Percentiles rank a stretch among this genome's conserved stretches.
These are phyloP conservation scores for Macrocentrus cingulum DNA, from an alignment of 1,140 invertebrate species.

Conservation along the genomic window DNA sequence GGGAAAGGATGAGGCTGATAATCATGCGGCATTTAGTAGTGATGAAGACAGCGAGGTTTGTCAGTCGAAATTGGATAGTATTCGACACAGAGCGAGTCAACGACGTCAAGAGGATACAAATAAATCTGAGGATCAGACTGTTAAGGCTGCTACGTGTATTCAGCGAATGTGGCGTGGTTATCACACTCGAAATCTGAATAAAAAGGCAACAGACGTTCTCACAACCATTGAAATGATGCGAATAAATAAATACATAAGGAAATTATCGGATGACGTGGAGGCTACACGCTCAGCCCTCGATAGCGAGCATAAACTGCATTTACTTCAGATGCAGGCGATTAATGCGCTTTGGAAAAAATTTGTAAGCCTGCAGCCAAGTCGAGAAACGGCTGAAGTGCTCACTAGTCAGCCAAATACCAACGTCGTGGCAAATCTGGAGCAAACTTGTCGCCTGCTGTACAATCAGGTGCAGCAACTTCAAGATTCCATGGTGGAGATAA, in stretches of 20 bases:
- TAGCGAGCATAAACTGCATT: constrained; percentile 82
- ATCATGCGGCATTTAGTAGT: constrained; percentile 47
- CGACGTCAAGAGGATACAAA: constrained; percentile 58
- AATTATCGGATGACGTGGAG: constrained; percentile 78
- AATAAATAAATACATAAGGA: constrained; percentile 85
- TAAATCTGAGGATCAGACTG: constrained; percentile 47
- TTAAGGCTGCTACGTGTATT: constrained; percentile 74
- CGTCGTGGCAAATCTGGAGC: constrained; percentile 61
- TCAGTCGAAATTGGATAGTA: constrained; percentile 64
- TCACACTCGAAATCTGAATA: constrained; percentile 75
- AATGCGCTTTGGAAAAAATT: constrained; percentile 89
- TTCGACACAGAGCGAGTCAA: constrained; percentile 62
- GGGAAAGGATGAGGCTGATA: constrained; percentile 32
- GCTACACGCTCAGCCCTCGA: constrained; percentile 79
- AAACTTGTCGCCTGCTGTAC: constrained; percentile 58
- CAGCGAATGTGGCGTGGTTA: constrained; percentile 89
- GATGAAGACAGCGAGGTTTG: constrained; percentile 65
- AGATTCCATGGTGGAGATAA: constrained; percentile 74
- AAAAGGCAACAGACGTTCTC: constrained; percentile 71
- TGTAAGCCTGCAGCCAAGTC: constrained; percentile 64
- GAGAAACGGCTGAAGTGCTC: constrained; percentile 35
- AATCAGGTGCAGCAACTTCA: constrained; percentile 67
- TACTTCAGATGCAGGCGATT: constrained; percentile 87
- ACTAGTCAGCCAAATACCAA: constrained; percentile 55
- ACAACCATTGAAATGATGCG: constrained; percentile 78